Evolutionary conservation across 2,797 vertebrate genomes (phyloP), one percentile per base, ranked within the genome.

Genomic region (Leptatherina wallacei): DNA sequence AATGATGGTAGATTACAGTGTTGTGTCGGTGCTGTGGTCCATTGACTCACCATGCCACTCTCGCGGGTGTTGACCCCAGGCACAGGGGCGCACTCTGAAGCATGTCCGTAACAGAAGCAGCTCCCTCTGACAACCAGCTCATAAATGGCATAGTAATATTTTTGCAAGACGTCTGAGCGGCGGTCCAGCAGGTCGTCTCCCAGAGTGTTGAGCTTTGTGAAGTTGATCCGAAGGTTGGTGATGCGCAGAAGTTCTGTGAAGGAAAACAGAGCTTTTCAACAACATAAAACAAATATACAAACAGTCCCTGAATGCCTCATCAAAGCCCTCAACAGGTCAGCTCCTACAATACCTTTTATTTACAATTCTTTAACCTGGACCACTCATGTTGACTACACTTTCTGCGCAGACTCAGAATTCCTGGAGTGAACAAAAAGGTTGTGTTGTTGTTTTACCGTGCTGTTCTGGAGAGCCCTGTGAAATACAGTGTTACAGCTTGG

Each of bases 91-190:
- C 96, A 98, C 70, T 96, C 95, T 0, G 95, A 90, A 0, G 95
- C 96, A 0, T 97, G 96, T n/a, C 96, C 96, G 0, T 97, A 95
- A 73, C 96, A 98, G 88, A 97, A 97, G 91, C 96, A 98, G 94
- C 95, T 96, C 20, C 98, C 98, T 0, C 98, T 93, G 64, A 99
- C 95, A 73, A 99, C 97, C 92, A 99, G 93, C 89, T 99, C 98
- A 0, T 98, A 96, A 61, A 99, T 87, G 0, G 98, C 95, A 0
- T 98, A 99, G 88, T 99, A 99, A 83, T 99, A 99, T 72, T 98
- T 98, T 77, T 97, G 94, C 59, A 96, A 88, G 27, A 97, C 95
- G 4, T 97, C 95, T 0, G 81, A 83, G 7, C 96, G 93, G 0
- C 88, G 82, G 86, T 96, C 95, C 80, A 96, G 83, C 42, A 96